phyloP scores from a whole-genome alignment of 2,797 vertebrate species.

The Fratercula arctica region DNA sequence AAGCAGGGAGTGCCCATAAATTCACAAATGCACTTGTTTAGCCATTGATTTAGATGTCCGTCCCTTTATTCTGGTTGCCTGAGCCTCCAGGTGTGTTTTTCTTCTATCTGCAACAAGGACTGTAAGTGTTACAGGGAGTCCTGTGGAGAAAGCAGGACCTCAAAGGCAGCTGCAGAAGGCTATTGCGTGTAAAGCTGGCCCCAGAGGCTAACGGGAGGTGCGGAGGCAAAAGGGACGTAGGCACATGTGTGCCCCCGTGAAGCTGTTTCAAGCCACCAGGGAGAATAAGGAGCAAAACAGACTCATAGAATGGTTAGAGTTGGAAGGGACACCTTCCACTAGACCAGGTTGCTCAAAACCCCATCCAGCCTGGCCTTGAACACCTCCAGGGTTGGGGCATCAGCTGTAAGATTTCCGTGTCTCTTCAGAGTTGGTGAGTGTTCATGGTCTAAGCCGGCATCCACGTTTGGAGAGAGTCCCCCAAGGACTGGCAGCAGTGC shows the following conservation, averaged over 20 bases:
- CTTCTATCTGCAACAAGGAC: background rate
- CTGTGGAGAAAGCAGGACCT: background rate
- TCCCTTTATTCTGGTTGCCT: background rate
- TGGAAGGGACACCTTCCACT: background rate
- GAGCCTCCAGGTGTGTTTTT: background rate
- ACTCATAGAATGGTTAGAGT: background rate
- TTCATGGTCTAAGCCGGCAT: background rate
- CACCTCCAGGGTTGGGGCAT: background rate
- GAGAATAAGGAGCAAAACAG: background rate
- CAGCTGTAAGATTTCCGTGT: background rate
- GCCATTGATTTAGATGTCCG: constrained; percentile 8
- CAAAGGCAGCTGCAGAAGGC: background rate
- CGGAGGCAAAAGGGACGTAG: background rate
- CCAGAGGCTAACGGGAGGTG: background rate
- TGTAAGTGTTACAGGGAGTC: background rate
- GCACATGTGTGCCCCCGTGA: background rate
- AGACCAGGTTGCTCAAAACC: background rate
- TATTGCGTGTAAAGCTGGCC: background rate
- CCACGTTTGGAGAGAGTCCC: background rate
- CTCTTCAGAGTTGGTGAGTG: background rate
- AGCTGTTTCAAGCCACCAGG: background rate
- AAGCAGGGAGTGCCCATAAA: constrained; percentile 22
- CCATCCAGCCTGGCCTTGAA: background rate
- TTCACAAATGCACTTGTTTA: background rate
- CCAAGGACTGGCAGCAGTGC: background rate